Conservation (phyloP, 2,113 vertebrate genomes). For the Cynopterus brachyotis region DNA sequence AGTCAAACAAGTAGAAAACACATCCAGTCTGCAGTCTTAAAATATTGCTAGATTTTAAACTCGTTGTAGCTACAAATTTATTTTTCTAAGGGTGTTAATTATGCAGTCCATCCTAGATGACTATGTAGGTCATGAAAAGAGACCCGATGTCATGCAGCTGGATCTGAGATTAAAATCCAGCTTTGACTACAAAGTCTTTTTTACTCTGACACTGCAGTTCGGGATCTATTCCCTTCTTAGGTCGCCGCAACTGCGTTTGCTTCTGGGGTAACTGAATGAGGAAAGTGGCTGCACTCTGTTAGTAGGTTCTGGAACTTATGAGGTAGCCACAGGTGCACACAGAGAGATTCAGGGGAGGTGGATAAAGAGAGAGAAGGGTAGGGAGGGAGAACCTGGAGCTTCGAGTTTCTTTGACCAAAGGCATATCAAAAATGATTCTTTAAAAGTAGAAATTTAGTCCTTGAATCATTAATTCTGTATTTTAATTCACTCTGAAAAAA, state of each 20-base stretch:
- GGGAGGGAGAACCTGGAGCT: too few species aligned
- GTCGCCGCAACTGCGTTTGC: too few species aligned
- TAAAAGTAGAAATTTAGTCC: background rate
- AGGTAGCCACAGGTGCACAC: too few species aligned
- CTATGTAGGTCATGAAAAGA: background rate
- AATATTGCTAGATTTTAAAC: background rate
- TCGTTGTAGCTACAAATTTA: background rate
- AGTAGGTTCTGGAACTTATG: too few species aligned
- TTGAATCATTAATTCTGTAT: background rate
- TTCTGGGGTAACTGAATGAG: too few species aligned
- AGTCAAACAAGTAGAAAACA: background rate
- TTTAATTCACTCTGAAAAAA: background rate
- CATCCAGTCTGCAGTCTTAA: background rate
- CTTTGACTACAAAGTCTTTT: background rate
- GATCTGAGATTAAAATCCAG: background rate
- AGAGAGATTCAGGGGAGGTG: too few species aligned
- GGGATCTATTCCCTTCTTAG: background rate
- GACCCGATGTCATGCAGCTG: background rate
- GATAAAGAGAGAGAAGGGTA: too few species aligned
- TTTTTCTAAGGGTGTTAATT: background rate
- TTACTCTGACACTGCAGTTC: background rate
- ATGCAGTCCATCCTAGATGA: background rate
- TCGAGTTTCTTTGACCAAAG: slow-evolving; percentile 19
- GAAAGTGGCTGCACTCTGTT: too few species aligned
- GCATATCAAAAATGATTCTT: background rate